These are phyloP conservation scores for Poecile montanus DNA, from an alignment of 2,797 vertebrate species.

Conservation along the genomic window DNA sequence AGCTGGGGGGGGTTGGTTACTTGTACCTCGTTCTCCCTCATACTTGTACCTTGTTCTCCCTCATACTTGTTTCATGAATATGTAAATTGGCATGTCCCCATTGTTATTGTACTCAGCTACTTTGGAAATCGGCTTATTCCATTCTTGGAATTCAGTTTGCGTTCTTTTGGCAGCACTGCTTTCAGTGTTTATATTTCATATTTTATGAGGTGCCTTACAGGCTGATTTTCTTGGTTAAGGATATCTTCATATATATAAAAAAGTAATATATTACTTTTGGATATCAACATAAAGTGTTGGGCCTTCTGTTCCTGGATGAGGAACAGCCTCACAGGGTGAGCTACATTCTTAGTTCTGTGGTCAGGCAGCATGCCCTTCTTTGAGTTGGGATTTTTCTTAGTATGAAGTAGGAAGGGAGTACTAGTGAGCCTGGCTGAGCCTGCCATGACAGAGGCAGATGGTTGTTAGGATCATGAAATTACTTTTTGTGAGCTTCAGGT, in stretches of 20 bases:
- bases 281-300: background rate
- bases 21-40: background rate
- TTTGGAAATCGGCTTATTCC: background rate
- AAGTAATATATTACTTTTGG: background rate
- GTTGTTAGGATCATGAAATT: background rate
- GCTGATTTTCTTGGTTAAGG: background rate
- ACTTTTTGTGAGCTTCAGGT: background rate
- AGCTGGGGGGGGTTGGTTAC: background rate
- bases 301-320: background rate
- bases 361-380: background rate
- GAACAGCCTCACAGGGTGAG: background rate
- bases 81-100: background rate
- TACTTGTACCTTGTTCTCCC: background rate
- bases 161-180: background rate
- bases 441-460: background rate
- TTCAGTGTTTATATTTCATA: background rate
- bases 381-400: background rate
- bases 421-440: background rate
- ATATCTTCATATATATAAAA: background rate
- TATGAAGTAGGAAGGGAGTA: background rate
- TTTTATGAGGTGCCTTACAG: background rate
- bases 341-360: background rate
- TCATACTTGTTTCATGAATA: background rate
- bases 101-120: background rate
- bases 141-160: background rate